Evolutionary conservation across 2,888 invertebrate species (phyloP).

Genomic region (Latrodectus hesperus): DNA sequence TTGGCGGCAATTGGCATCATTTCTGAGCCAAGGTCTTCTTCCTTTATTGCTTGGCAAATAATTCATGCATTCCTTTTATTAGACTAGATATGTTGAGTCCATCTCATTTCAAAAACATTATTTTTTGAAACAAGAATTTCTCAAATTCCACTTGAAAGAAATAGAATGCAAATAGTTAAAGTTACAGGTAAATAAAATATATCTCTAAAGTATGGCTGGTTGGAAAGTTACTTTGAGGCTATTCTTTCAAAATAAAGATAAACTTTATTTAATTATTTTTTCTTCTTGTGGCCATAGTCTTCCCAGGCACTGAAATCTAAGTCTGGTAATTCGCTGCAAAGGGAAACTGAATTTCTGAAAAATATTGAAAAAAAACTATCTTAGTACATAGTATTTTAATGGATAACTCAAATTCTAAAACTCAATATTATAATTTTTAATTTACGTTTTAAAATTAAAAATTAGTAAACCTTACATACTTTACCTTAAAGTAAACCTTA

Average conservation of each 20-base stretch:
- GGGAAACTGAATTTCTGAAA: constrained; percentile 87
- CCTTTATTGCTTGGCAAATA: constrained; percentile 21
- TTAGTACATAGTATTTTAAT: too few relatives aligned
- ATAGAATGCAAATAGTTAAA: constrained; percentile 13
- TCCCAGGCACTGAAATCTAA: constrained; percentile 89
- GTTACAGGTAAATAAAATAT: constrained; percentile 2
- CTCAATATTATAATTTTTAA: too few relatives aligned
- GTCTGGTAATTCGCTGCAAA: constrained; percentile 86
- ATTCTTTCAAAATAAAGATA: constrained; percentile 1
- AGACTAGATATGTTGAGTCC: constrained; percentile 66
- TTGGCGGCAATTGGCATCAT: neutral
- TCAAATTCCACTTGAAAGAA: constrained; percentile 6
- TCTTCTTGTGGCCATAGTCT: constrained; percentile 76
- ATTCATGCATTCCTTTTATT: constrained; percentile 34
- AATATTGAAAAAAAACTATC: neutral
- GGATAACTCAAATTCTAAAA: too few relatives aligned
- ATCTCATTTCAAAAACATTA: constrained; percentile 10
- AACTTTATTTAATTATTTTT: constrained; percentile 30
- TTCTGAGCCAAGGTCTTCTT: neutral
- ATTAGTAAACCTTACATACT: too few relatives aligned
- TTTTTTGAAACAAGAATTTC: constrained; percentile 27
- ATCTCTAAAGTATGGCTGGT: constrained; percentile 51
- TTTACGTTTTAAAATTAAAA: too few relatives aligned
- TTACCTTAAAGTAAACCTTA: too few relatives aligned
- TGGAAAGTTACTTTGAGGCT: constrained; percentile 10